Evolutionary conservation across 92 coral and sea anemone species (phyloP), one percentile per base, ranked within the genome.

Genomic region (Phenganax marumi): DNA sequence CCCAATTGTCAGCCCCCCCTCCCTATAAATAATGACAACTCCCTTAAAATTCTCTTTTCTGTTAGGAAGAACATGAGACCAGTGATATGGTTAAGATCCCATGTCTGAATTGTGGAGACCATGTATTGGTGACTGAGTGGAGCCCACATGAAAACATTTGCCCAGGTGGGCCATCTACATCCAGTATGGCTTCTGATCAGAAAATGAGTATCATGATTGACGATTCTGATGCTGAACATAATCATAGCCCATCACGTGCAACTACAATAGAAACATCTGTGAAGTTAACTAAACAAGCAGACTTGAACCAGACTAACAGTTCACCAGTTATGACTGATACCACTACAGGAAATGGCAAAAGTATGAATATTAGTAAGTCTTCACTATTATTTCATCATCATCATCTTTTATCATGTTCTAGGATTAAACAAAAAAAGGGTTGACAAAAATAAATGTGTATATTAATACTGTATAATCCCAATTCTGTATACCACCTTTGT

Each of bases 121-220:
- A 46, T 48, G 84, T 79, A 60, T 46, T 71, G 16, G 72, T 79
- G 10, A 62, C 58, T 6, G 55, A 79, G 84, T 79, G 84, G 84
- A 49, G 70, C 49, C 56, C 12, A 8, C 84, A 62, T 62, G 84
- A 79, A 50, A 62, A 46, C 84, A 62, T 79, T 69, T 79, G 84
- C 70, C 73, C 68, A 56, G 74, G 84, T 60, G 72, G 72, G 47
- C 33, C 70, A 12, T 78, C 55, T 60, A 24, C 22, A 60, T 11
- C 65, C 25, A 52, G 51, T 39, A 78, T 66, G 52, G 39, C 48
- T 70, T 21, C 56, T 78, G 73, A 33, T 47, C 47, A 79, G 58
- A 49, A 71, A 43, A 25, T 39, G 52, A 60, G 52, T 58, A 50
- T 79, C 58, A 63, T 56, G 14, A 73, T 57, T 61, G 84, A 49